Evolutionary conservation across 2,113 vertebrate genomes (phyloP).

Genomic region (Nansenia antarctica): DNA sequence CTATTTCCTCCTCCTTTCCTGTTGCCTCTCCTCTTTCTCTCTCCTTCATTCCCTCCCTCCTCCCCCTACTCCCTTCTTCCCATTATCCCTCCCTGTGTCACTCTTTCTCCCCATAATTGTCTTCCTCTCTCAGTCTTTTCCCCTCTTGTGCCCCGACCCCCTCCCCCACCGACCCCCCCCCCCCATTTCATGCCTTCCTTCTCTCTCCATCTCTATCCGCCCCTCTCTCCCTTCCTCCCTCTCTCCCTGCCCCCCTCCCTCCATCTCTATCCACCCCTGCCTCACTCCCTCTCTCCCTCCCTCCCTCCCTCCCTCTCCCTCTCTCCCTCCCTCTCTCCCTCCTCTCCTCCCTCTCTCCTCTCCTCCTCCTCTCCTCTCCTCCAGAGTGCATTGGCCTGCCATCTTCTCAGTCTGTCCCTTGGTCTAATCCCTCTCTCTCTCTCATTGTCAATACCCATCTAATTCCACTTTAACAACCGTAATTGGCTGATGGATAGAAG

Average conservation of each 20-base stretch:
- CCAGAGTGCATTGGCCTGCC: background rate
- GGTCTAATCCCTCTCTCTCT: constrained; percentile 90
- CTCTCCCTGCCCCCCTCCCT: background rate
- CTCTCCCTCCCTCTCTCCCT: background rate
- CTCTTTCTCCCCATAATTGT: background rate
- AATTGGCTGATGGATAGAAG: constrained; percentile 99
- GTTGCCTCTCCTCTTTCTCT: background rate
- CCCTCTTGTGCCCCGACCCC: background rate
- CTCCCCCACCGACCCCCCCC: no score
- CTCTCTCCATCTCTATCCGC: background rate
- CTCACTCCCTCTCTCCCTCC: constrained; percentile 12
- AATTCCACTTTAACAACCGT: constrained; percentile 99
- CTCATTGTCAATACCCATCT: constrained; percentile 99
- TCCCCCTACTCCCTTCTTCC: background rate
- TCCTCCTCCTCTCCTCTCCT: constrained; percentile 25
- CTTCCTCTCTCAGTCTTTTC: constrained; percentile 1
- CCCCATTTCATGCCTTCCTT: background rate
- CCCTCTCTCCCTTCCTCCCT: background rate
- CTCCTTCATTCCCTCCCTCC: background rate
- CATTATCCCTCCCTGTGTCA: constrained; percentile 5
- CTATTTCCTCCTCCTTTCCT: background rate
- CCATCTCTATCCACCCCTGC: background rate
- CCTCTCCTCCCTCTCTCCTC: constrained; percentile 60
- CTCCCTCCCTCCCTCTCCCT: background rate
- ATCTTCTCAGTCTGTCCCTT: constrained; percentile 46